Evolutionary conservation across 1,140 invertebrate species (phyloP), one percentile per base, ranked within the genome.

Genomic region (Meloidogyne hapla): DNA sequence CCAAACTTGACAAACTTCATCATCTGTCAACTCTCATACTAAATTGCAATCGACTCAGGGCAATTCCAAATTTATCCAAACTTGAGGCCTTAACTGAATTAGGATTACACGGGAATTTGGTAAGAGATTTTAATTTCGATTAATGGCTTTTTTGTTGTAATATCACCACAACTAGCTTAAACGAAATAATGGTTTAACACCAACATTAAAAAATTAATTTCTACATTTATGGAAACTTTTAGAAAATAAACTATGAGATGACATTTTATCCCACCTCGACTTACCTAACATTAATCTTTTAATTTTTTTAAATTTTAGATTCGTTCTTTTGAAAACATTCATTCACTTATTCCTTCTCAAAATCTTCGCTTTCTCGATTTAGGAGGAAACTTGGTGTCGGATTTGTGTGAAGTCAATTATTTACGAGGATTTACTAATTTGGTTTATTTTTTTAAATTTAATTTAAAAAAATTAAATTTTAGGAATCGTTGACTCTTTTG

Each of bases 371-470:
- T 25, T 10, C 64, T 76, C 18, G 75, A 76, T 56, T 28, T 76
- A 4, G 75, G 75, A n/a, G 68, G 48, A 8, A 76, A 76, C 63
- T 70, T 74, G 18, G 10, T 76, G 6, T 33, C 48, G 10, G 75
- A 76, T 69, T 48, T 76, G 28, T 62, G 69, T 48, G 69, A 76
- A 63, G 21, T 76, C 23, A 33, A 73, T 23, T 64, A 75, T 63
- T 38, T 76, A n/a, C 15, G n/a, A 12, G 38, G 38, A 45, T 45
- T 70, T 40, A 64, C 45, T 28, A 76, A 62, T 70, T 42, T 74
- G 33, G 28, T 56, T 73, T 73, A 21, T 26, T 65, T 26, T 28
- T 62, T 38, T 10, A 33, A 13, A 21, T 28, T 73, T 73, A 25
- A 62, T 5, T 45, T 70, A 18, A 48, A 33, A 26, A 28, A 69